Conservation (phyloP, 1,140 invertebrate genomes). For the Drosophila repletoides region DNA sequence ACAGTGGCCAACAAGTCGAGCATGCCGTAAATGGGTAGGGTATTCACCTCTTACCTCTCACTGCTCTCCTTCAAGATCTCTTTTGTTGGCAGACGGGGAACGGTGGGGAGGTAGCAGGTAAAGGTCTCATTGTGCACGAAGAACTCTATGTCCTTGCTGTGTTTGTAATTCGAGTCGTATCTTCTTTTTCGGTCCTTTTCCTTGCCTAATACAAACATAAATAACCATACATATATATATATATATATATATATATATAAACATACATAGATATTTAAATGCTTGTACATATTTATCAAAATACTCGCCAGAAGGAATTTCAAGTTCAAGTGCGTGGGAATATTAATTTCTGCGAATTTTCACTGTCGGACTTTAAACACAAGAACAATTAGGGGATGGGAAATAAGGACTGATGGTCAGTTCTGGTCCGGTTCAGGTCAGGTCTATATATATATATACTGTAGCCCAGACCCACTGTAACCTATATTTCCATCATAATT, state of each 20-base stretch:
- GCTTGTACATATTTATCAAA: conserved; percentile 54
- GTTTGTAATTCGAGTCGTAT: conserved; percentile 64
- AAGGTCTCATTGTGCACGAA: conserved; percentile 35
- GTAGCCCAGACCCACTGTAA: no score
- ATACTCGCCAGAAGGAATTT: conserved; percentile 53
- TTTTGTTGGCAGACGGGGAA: not conserved
- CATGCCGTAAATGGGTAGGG: conserved; percentile 51
- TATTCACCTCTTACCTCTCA: conserved; percentile 30
- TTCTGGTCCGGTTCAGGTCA: no score
- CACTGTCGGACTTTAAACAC: no score
- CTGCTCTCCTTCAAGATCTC: not conserved
- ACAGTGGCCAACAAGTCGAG: conserved; percentile 37
- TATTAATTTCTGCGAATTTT: conserved; percentile 63
- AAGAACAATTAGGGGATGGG: not conserved
- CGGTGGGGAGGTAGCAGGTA: conserved; percentile 52
- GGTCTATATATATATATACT: no score
- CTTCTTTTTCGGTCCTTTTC: conserved; percentile 14
- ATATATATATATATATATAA: conserved; percentile 10
- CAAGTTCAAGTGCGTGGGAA: conserved; percentile 78
- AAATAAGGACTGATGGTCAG: not conserved
- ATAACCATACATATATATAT: conserved; percentile 5
- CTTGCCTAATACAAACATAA: conserved; percentile 36
- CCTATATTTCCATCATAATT: no score
- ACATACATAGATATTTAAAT: conserved; percentile 19
- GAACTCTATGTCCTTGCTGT: conserved; percentile 23